Conservation (phyloP, 1,140 invertebrate genomes). For the Sarcophaga bullata region DNA sequence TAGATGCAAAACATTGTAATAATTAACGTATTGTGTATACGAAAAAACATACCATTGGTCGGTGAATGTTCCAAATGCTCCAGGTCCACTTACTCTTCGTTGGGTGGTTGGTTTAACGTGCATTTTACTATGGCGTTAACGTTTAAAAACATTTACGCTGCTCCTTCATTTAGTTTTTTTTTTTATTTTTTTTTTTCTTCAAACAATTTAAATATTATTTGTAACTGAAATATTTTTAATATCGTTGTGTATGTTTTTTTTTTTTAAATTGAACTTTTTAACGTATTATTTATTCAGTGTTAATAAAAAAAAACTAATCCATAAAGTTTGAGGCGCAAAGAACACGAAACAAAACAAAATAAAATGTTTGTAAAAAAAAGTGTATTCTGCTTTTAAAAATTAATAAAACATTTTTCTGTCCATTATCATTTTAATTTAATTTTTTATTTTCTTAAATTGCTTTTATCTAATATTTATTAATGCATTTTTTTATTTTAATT, state of each 20-base stretch:
- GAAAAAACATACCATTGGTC: slow-evolving; percentile 61
- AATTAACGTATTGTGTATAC: no score
- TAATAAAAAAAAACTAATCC: background rate
- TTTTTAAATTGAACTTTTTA: background rate
- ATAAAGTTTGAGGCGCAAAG: background rate
- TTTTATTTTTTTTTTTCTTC: no score
- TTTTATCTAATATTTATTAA: no score
- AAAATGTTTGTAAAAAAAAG: background rate
- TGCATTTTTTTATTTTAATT: no score
- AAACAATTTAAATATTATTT: no score
- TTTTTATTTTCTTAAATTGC: no score
- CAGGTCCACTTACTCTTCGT: slow-evolving; percentile 64
- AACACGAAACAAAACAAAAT: background rate
- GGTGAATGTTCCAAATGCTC: slow-evolving; percentile 64
- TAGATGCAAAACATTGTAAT: slow-evolving; percentile 33
- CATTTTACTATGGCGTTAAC: slow-evolving; percentile 53
- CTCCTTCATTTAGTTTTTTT: background rate
- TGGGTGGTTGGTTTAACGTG: slow-evolving; percentile 65
- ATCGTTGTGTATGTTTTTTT: no score
- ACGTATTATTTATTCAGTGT: background rate
- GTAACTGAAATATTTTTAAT: no score
- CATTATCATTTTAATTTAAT: background rate
- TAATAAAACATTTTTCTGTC: background rate
- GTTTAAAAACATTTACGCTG: background rate
- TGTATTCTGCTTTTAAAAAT: background rate